A percentile compares a stretch with the other conserved stretches of the same genome.
phyloP scores from a whole-genome alignment of 2,113 vertebrate genomes.

The Perognathus longimembris region DNA sequence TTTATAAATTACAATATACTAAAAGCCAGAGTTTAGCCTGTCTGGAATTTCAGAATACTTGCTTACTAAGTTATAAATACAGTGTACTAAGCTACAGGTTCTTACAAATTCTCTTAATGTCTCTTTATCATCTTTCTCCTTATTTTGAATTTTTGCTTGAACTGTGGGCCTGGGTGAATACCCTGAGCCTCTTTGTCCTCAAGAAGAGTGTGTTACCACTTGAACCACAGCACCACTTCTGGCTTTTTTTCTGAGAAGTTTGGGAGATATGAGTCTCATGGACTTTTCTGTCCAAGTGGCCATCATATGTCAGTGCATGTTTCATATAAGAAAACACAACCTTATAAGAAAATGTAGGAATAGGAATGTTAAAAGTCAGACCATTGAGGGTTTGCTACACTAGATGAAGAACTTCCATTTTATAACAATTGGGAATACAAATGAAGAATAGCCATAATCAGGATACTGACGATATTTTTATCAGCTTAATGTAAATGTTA shows the following conservation, averaged over 20 bases:
- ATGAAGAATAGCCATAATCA: neutral
- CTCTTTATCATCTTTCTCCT: neutral
- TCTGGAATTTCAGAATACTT: neutral
- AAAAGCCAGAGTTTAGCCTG: neutral
- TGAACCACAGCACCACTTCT: no score
- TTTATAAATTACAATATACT: conserved; percentile 2
- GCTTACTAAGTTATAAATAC: neutral
- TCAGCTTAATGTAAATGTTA: neutral
- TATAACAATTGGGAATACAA: neutral
- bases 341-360: neutral
- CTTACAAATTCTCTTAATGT: neutral
- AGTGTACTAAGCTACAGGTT: neutral
- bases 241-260: no score
- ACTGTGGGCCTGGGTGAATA: neutral
- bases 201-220: no score
- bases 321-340: conserved; percentile 13
- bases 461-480: neutral
- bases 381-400: neutral
- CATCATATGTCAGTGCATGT: neutral
- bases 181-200: no score
- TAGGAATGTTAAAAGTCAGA: neutral
- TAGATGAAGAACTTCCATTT: neutral
- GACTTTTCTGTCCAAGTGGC: neutral
- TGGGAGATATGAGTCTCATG: no score
- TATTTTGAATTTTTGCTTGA: neutral